These are phyloP conservation scores for Empis stercorea DNA, from an alignment of 2,888 invertebrate genomes.

Conservation along the genomic window DNA sequence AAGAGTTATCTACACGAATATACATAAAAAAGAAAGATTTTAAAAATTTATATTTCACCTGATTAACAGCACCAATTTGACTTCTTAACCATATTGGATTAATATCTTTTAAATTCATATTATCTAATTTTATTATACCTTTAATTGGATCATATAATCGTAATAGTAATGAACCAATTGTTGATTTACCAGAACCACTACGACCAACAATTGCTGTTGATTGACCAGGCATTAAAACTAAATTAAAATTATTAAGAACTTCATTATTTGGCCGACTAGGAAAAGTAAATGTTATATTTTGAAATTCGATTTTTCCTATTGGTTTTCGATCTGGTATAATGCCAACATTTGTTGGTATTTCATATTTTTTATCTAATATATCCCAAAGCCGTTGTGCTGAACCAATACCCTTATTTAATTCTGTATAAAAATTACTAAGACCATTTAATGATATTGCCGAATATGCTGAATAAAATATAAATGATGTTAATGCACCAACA, in stretches of 20 bases:
- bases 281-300: slow-evolving; percentile 61
- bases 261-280: slow-evolving; percentile 45
- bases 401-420: slow-evolving; percentile 85
- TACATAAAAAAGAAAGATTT: neutral
- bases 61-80: slow-evolving; percentile 80
- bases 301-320: slow-evolving; percentile 55
- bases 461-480: slow-evolving; percentile 87
- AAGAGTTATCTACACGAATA: too few species aligned
- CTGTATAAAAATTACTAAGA: slow-evolving; percentile 84
- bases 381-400: slow-evolving; percentile 84
- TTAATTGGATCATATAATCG: slow-evolving; percentile 70
- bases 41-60: slow-evolving; percentile 39
- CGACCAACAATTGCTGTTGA: slow-evolving; percentile 75
- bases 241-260: slow-evolving; percentile 51
- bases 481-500: slow-evolving; percentile 84
- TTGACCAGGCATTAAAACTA: slow-evolving; percentile 53
- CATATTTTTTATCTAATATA: slow-evolving; percentile 66
- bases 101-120: slow-evolving; percentile 55
- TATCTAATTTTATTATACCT: slow-evolving; percentile 65
- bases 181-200: slow-evolving; percentile 93
- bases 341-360: slow-evolving; percentile 52
- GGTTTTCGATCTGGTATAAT: slow-evolving; percentile 25
- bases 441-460: slow-evolving; percentile 84
- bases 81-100: slow-evolving; percentile 76
- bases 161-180: slow-evolving; percentile 70